Percentiles rank a stretch among this genome's conserved stretches.
Evolutionary conservation across 2,113 vertebrate genomes (phyloP).

Genomic region (Otus sunia): DNA sequence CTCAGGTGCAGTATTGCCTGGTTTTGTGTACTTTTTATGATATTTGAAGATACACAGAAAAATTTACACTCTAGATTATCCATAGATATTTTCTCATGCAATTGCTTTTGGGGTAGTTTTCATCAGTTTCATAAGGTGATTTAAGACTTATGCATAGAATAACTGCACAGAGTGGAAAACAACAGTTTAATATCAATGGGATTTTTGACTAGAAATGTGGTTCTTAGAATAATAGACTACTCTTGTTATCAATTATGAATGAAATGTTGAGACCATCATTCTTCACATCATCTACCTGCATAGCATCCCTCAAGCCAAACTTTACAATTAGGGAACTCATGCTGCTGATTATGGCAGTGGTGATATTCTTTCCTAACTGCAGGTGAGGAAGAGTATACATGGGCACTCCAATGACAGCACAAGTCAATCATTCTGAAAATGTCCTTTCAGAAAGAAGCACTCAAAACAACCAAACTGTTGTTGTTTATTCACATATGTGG

Average conservation of each 20-base stretch:
- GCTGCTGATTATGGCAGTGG: neutral
- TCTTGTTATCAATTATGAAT: constrained; percentile 58
- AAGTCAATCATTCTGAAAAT: neutral
- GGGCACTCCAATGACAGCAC: neutral
- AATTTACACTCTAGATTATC: neutral
- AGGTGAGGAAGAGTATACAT: neutral
- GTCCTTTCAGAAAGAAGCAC: neutral
- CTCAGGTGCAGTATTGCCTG: neutral
- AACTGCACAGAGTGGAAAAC: neutral
- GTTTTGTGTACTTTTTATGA: neutral
- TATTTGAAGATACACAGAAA: constrained; percentile 12
- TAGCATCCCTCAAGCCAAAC: neutral
- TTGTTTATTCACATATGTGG: no score
- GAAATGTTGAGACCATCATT: constrained; percentile 31
- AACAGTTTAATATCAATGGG: constrained; percentile 17
- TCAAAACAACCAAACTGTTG: neutral
- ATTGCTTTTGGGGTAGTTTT: neutral
- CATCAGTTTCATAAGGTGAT: neutral
- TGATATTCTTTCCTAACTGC: constrained; percentile 26
- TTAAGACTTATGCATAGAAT: neutral
- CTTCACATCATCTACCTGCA: neutral
- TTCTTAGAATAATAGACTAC: constrained; percentile 33
- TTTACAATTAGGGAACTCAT: neutral
- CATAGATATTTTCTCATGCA: neutral
- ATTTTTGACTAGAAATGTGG: neutral